Evolutionary conservation across 2,888 invertebrate genomes (phyloP), one percentile per base, ranked within the genome.

Genomic region (Seira musarum): DNA sequence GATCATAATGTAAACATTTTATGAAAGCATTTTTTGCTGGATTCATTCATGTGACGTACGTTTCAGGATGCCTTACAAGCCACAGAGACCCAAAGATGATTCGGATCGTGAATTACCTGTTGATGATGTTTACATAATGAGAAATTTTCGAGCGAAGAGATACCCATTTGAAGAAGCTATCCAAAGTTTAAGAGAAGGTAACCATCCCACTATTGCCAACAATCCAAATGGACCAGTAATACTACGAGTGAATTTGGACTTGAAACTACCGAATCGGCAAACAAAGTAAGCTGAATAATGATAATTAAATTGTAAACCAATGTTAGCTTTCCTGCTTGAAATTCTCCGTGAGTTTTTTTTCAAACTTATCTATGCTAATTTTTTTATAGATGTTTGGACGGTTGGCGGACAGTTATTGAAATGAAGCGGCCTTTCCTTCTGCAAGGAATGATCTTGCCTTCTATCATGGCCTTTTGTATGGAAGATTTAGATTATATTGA

Each of bases 181-280:
- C 15, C 89, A 92, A 82, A 93, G 92, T 78, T 94, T 96, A 87
- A 91, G 93, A 66, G 95, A 97, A 89, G 93, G 93, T 0, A 94
- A 96, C 88, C 94, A 95, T 88, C 94, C 96, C 0, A 92, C 94
- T 0, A 93, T 96, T 90, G 84, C 79, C 87, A 94, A 97, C 89
- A 89, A 91, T 49, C 94, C 95, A 0, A 91, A 93, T 88, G 93
- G 95, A 0, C 89, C 92, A 15, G 88, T 97, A 0, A 91, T 91
- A 84, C 92, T 94, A 1, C 89, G 91, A 49, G 90, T 97, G 77
- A 96, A 97, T 88, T 88, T 97, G 2, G 93, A 97, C 88, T 94
- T 97, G 94, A 91, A 91, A 84, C 93, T 76, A 69, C 87, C 87
- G 0, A 84, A 83, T 49, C 70, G 86, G 21, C 75, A 77, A 8